Evolutionary conservation across 2,113 vertebrate species (phyloP).

Genomic region (Arenaria interpres): DNA sequence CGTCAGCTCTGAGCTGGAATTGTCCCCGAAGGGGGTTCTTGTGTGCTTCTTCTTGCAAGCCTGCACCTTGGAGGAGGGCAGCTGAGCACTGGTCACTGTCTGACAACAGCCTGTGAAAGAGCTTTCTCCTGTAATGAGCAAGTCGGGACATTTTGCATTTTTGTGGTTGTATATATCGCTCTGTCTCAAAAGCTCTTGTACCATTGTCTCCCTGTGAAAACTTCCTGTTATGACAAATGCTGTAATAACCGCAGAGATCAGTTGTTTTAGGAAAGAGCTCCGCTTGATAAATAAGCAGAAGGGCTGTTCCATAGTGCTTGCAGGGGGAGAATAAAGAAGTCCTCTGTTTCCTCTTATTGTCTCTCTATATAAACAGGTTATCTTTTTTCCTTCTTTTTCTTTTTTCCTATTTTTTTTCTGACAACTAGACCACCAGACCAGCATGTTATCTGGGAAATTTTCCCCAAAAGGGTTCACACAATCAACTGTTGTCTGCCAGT

Average conservation of each 20-base stretch:
- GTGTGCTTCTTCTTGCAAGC: background rate
- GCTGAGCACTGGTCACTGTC: background rate
- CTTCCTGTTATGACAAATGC: background rate
- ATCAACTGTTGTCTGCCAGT: background rate
- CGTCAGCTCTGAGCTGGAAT: background rate
- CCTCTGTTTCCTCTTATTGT: background rate
- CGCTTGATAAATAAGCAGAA: background rate
- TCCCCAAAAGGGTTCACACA: background rate
- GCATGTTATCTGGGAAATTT: background rate
- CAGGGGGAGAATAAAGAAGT: background rate
- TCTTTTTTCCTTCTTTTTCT: background rate
- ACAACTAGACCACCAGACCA: background rate
- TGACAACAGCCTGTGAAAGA: background rate
- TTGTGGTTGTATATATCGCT: background rate
- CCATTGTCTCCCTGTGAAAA: background rate
- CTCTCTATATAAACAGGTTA: background rate
- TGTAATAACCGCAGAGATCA: background rate
- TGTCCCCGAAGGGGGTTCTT: background rate
- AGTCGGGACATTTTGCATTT: background rate
- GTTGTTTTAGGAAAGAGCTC: background rate
- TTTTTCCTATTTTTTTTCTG: background rate
- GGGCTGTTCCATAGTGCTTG: background rate
- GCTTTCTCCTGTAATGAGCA: background rate
- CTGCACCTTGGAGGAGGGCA: background rate
- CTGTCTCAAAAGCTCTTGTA: background rate